Conservation (phyloP, 2,888 invertebrate species). For the Mechanitis messenoides region DNA sequence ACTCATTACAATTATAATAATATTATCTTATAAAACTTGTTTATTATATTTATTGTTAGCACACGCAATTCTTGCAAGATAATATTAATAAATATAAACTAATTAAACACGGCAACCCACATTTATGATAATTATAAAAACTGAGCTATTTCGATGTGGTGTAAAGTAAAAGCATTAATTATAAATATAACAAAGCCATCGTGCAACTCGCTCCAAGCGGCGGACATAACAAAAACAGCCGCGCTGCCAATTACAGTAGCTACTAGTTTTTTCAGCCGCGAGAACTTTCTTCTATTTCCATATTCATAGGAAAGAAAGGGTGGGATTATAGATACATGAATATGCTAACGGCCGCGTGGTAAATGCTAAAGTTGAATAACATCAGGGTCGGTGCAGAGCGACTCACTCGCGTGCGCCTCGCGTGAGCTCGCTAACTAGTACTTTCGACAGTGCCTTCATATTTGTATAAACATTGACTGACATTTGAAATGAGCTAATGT, state of each 20-base stretch:
- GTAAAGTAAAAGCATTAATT: constrained; percentile 2
- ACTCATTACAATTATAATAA: too few species aligned
- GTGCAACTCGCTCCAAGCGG: constrained; percentile 14
- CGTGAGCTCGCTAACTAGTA: constrained; percentile 24
- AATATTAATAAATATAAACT: constrained; percentile 5
- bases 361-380: constrained; percentile 75
- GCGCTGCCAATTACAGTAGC: constrained; percentile 64
- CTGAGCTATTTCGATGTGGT: background rate
- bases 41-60: too few species aligned
- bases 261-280: constrained; percentile 62
- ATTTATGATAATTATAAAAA: background rate
- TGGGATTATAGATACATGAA: constrained; percentile 69
- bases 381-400: constrained; percentile 30
- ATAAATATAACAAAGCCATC: background rate
- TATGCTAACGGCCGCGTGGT: constrained; percentile 60
- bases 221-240: constrained; percentile 45
- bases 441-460: constrained; percentile 3
- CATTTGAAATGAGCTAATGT: too few species aligned
- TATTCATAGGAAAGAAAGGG: constrained; percentile 73
- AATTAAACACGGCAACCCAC: constrained; percentile 1
- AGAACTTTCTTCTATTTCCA: constrained; percentile 74
- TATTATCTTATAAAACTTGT: too few species aligned
- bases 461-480: background rate
- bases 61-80: too few species aligned
- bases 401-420: constrained; percentile 1